Base-by-base conservation (phyloP, 2,888 invertebrate genomes). In the Phortica okadai region DNA sequence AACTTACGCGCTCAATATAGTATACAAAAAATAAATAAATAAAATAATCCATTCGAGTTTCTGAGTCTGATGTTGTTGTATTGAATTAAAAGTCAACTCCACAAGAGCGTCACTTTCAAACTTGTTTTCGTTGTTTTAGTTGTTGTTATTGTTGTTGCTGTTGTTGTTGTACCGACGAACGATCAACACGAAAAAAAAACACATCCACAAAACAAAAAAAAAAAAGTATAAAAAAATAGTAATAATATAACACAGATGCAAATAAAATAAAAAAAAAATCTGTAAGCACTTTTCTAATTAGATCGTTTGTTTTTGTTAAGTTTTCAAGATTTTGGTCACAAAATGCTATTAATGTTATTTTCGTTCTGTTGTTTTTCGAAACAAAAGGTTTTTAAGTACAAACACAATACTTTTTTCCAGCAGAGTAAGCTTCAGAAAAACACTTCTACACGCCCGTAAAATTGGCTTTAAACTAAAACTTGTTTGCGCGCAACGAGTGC, bases 401-500 rank as follows among this genome's bases (percentile, higher is more conserved):
- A 50, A 50, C 0, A 50, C 14, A 50, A 50, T 50, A 11, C 50
- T 50, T 50, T 50, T 11, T 50, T 50, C 50, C 2, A 50, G 50
- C 50, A 45, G 10, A 14, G 14, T 50, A 5, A 11, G 6, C 14
- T n/a, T 25, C 0, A 21, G 44, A 70, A 45, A 25, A 77, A 74
- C 69, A 84, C 89, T 88, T 88, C 89, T 79, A 81, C 78, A 84
- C 88, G 82, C 83, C 76, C 83, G 80, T 73, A 82, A 87, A 84
- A 83, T 84, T 81, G 83, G 73, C 82, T 84, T 78, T 79, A 84
- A 89, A 89, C 89, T 89, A 82, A 89, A 89, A 89, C 89, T 88
- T 84, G 89, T 89, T 89, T 85, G 16, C 76, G 74, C 73, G 74
- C 75, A 73, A 77, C 69, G 25, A 62, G 41, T 59, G 45, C 50